Base-by-base conservation (phyloP, 2,888 invertebrate genomes). In the Eupeodes luniger region DNA sequence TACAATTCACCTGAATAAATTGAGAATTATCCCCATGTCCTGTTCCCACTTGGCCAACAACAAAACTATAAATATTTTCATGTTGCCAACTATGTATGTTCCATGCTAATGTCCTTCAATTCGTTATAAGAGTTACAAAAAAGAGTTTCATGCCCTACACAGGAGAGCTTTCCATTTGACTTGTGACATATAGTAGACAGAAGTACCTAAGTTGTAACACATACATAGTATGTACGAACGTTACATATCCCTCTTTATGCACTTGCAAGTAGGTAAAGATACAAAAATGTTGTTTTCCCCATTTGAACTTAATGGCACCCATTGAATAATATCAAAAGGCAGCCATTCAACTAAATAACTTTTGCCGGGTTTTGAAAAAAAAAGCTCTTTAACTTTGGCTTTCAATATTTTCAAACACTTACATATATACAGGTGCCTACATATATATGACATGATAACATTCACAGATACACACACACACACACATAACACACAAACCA, bases 291-390 rank as follows among this genome's bases (percentile, higher is more conserved):
- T 27, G 70, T 44, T 55, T 49, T 27, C 6, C 70, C 34, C 67
- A 27, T 36, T 69, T 53, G 67, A 69, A 44, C 34, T 70, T 55
- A 70, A 70, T 70, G 57, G 70, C 44, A 70, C 44, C 55, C 57
- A 70, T 70, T 70, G 55, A 57, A 66, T 66, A 40, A 40, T 57
- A 44, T 57, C 57, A 57, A 70, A 70, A 55, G 70, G 40, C 70
- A 70, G 55, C 70, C 27, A 70, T 70, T 70, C 70, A 70, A 70
- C 70, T 70, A 47, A 70, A 70, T 70, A 70, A 57, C 70, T 55
- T 70, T 57, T 44, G 4, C 55, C 40, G n/a, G 40, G 40, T 55
- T 57, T 70, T 27, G 3, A 3, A 27, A 27, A 27, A 27, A 55
- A 70, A 70, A 70, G 57, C 44, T 44, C 70, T n/a, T 70, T 57